Percentiles rank a stretch among this genome's conserved stretches.
These are phyloP conservation scores for Theocolax elegans DNA, from an alignment of 1,140 invertebrate genomes.

Conservation along the genomic window DNA sequence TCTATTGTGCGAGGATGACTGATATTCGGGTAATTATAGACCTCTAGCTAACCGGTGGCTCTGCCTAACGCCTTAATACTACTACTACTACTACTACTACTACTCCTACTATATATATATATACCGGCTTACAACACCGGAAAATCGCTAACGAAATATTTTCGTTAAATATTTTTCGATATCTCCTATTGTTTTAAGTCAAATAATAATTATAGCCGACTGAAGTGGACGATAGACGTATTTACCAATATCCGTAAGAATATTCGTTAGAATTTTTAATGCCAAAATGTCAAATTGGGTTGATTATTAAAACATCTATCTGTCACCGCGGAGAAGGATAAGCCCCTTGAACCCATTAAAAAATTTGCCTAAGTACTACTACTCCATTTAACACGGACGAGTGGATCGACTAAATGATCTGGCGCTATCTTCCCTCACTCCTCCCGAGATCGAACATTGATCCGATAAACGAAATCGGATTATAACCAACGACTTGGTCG, in stretches of 20 bases:
- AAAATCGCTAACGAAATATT: neutral
- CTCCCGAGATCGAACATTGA: conserved; percentile 11
- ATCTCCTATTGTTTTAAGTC: too few relatives aligned
- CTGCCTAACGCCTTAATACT: neutral
- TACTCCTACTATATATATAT: too few relatives aligned
- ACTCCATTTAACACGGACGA: conserved; percentile 28
- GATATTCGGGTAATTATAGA: conserved; percentile 2
- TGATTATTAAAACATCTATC: conserved; percentile 18
- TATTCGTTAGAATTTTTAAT: too few relatives aligned
- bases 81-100: too few relatives aligned
- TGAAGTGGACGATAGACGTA: too few relatives aligned
- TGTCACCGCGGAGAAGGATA: conserved; percentile 8
- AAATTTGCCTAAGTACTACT: conserved; percentile 29
- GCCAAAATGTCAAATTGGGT: conserved; percentile 1
- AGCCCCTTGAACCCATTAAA: conserved; percentile 14
- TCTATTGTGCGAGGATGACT: neutral
- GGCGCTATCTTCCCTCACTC: neutral
- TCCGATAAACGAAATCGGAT: conserved; percentile 20
- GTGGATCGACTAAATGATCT: conserved; percentile 13
- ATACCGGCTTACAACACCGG: too few relatives aligned
- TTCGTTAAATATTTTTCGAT: too few relatives aligned
- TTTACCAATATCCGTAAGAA: too few relatives aligned
- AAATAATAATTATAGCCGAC: too few relatives aligned
- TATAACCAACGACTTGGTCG: neutral
- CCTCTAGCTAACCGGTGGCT: neutral